A percentile compares a stretch with the other conserved stretches of the same genome.
Conservation (phyloP, 2,113 vertebrate species). For the Pollachius pollachius region DNA sequence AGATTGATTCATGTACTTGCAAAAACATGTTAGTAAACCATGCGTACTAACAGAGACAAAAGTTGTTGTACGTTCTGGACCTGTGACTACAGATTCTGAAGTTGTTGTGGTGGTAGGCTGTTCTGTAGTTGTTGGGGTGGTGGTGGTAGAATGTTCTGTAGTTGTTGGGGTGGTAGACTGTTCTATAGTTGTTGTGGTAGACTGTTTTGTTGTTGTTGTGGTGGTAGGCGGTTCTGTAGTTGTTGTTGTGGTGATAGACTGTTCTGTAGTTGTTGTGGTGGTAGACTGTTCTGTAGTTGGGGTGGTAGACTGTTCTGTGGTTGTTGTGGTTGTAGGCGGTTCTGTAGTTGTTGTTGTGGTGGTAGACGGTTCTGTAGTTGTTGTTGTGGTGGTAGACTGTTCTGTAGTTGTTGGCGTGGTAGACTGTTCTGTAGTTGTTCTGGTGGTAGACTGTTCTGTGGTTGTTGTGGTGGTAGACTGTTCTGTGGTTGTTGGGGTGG, state of each 20-base stretch:
- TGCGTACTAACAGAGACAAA: not conserved
- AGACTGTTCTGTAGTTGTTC: not conserved
- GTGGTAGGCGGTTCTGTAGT: not conserved
- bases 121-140: not conserved
- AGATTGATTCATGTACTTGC: constrained; percentile 37
- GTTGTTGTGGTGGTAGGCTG: constrained; percentile 7
- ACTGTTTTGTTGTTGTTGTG: not conserved
- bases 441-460: not conserved
- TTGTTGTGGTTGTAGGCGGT: not conserved
- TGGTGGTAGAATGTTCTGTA: not conserved
- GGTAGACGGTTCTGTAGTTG: not conserved
- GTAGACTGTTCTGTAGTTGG: not conserved
- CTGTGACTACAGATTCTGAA: not conserved
- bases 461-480: not conserved
- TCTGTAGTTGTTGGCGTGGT: not conserved
- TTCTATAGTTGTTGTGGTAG: not conserved
- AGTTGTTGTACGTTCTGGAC: not conserved
- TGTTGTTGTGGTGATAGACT: not conserved
- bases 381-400: not conserved
- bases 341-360: not conserved
- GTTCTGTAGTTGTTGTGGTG: too few relatives aligned
- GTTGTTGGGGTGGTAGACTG: not conserved
- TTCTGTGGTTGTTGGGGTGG: not conserved
- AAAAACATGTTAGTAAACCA: constrained; percentile 38
- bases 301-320: not conserved